Percentiles rank a stretch among this genome's conserved stretches.
These are phyloP conservation scores for Leucoraja erinaceus DNA, from an alignment of 2,113 vertebrate species.

Conservation along the genomic window DNA sequence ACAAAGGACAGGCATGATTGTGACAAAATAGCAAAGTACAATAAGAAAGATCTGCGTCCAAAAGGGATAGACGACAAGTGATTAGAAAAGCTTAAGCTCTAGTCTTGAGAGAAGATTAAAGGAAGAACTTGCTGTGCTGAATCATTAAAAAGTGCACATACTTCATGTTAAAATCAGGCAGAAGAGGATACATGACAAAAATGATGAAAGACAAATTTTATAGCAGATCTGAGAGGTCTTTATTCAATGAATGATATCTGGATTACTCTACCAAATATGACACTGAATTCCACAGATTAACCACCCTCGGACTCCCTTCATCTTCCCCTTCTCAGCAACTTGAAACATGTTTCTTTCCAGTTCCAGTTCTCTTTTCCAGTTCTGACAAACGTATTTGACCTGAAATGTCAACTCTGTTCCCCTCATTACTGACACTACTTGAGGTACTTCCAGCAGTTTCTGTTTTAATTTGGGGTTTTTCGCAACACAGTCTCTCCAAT, in stretches of 20 bases:
- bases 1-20: neutral
- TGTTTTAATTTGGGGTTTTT: too few species aligned
- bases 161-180: neutral
- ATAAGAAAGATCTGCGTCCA: neutral
- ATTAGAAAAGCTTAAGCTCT: slow-evolving; percentile 21
- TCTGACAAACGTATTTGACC: too few species aligned
- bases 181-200: neutral
- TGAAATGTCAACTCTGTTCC: too few species aligned
- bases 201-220: neutral
- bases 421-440: too few species aligned
- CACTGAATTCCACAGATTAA: neutral
- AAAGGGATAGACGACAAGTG: neutral
- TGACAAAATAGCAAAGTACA: neutral
- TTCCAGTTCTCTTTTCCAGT: too few species aligned
- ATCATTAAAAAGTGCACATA: neutral
- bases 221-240: neutral
- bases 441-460: too few species aligned
- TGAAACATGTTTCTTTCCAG: too few species aligned
- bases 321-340: too few species aligned
- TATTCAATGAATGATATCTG: slow-evolving; percentile 1
- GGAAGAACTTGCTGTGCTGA: neutral
- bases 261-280: neutral
- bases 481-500: too few species aligned
- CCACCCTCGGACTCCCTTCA: too few species aligned
- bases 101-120: slow-evolving; percentile 9